These are phyloP conservation scores for Mastacembelus armatus DNA, from an alignment of 2,797 vertebrate species.

Conservation along the genomic window DNA sequence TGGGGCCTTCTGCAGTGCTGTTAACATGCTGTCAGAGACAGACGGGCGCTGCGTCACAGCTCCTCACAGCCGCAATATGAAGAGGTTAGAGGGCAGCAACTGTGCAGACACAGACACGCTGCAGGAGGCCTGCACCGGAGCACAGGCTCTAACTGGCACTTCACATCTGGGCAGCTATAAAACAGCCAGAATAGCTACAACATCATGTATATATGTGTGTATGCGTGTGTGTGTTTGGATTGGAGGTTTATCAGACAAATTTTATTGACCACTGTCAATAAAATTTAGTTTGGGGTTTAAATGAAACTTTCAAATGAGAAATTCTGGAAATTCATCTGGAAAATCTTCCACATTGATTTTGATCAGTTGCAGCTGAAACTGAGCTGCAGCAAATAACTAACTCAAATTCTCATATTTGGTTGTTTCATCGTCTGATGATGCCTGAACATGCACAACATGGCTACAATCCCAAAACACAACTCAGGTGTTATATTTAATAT, in stretches of 20 bases:
- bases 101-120: conserved; percentile 26
- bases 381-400: background rate
- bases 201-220: background rate
- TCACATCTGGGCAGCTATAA: conserved; percentile 19
- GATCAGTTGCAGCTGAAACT: background rate
- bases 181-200: background rate
- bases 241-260: background rate
- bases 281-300: no score
- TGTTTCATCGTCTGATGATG: no score
- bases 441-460: background rate
- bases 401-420: background rate
- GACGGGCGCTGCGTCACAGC: conserved; percentile 49
- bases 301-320: no score
- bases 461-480: conserved; percentile 2
- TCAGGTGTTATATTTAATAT: conserved; percentile 6
- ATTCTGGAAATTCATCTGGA: background rate
- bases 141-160: background rate
- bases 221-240: background rate
- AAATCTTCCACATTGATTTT: background rate
- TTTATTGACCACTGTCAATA: background rate
- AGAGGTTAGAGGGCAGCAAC: conserved; percentile 62
- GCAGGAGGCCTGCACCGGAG: conserved; percentile 32
- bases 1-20: conserved; percentile 57
- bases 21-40: conserved; percentile 76
- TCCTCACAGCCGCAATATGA: conserved; percentile 55